Evolutionary conservation across 2,797 vertebrate genomes (phyloP), one percentile per base, ranked within the genome.

Genomic region (Denticeps clupeoides): DNA sequence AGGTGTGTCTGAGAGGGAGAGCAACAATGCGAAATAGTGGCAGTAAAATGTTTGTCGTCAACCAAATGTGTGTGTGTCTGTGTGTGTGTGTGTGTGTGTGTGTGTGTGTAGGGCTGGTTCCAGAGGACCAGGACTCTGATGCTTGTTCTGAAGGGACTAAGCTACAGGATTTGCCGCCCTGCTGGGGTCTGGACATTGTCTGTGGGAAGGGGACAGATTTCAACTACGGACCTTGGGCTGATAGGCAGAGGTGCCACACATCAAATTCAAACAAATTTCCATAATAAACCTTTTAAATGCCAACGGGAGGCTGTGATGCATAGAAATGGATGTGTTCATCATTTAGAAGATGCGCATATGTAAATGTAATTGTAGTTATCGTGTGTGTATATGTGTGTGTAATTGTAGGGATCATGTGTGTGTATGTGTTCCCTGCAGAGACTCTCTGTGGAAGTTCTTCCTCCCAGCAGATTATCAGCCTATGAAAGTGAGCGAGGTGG

Each of bases 131-230:
- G 11, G 91, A 94, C 22, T 79, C 70, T 23, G 90, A 94, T 69
- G 69, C 78, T 1, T 87, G 68, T 62, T 82, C 81, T 0, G 93
- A 97, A 65, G 89, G 81, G 23, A 86, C 87, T 59, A 91, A 93
- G 58, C 73, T 99, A 26, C 93, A 99, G 79, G 95, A 99, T 60
- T 73, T 99, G 37, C 95, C 95, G 41, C 95, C 95, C 0, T 99
- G 95, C 37, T 97, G 93, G 91, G 95, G 95, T 45, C 75, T 99
- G 62, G 95, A 99, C 56, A 97, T 99, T 4, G 94, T 98, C 50
- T 99, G 94, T 74, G 94, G 92, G 1, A 99, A 98, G 82, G 95
- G 93, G 71, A 99, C 94, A 2, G 93, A 97, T 60, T 95, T 99
- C 68, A 99, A 99, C 74, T 99, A 99, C 5, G 95, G 95, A 2